Base-by-base conservation (phyloP, 1,140 invertebrate species). In the Lepidurus arcticus region DNA sequence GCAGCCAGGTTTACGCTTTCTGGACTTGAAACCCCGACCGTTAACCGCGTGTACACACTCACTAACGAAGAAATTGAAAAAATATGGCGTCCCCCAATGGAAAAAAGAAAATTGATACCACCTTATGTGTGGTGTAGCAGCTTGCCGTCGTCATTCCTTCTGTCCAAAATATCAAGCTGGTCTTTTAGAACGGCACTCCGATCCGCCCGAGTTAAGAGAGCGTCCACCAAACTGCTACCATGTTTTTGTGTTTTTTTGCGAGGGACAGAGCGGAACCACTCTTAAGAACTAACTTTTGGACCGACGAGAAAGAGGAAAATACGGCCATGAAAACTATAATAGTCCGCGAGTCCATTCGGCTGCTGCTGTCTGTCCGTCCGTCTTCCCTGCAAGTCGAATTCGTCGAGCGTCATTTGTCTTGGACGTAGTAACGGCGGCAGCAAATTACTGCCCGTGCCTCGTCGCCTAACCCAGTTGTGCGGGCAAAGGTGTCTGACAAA, bases 1-100 rank as follows among this genome's bases (percentile, higher is more conserved):
- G 53, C 53, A 65, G 8, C 13, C 53, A 65, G 13, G 53, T 65
- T 65, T 65, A 65, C 53, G 53, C 53, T 65, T 65, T 21, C 53
- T 65, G 21, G 53, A 21, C 53, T 65, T 7, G 53, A 9, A 65
- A 65, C 2, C 53, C 0, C 53, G 53, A 65, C 53, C n/a, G 53
- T 65, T 65, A n/a, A n/a, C 53, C 16, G 53, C 21, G n/a, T 65
- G 21, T 65, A 65, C 21, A 65, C 53, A 7, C 47, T 65, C 53
- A 7, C 53, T 65, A 65, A 13, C 5, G 53, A 65, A 65, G 13
- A 65, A n/a, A 65, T 21, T 65, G 53, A 65, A 65, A 65, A 65
- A 65, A 7, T 13, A 5, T 7, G 53, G 16, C 21, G 21, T 3
- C 53, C 53, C 53, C n/a, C 16, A 65, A 65, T 65, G 16, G 16